phyloP scores from a whole-genome alignment of 2,797 vertebrate species.

The Protosalanx chinensis region DNA sequence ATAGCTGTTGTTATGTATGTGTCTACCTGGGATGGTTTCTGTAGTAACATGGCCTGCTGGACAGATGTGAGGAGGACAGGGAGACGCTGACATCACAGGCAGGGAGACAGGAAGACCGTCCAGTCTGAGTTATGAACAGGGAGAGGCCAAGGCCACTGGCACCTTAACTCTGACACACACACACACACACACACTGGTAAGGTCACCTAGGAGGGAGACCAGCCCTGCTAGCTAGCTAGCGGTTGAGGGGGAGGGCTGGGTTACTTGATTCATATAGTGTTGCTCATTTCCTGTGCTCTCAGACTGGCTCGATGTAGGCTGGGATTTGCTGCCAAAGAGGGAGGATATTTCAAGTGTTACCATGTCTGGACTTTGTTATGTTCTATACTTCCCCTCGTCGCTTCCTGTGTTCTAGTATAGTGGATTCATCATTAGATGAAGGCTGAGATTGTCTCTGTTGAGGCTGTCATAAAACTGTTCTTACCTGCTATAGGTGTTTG shows the following conservation, averaged over 20 bases:
- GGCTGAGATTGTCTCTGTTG: too few relatives aligned
- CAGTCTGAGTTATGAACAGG: not conserved
- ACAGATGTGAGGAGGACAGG: not conserved
- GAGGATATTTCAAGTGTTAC: not conserved
- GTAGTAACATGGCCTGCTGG: too few relatives aligned
- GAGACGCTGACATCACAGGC: too few relatives aligned
- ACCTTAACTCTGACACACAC: not conserved
- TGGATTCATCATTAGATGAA: too few relatives aligned
- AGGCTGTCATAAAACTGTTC: too few relatives aligned
- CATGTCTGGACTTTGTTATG: not conserved
- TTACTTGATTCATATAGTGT: not conserved
- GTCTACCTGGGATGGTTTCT: not conserved
- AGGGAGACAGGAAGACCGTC: too few relatives aligned
- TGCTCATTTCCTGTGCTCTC: slow-evolving; percentile 1
- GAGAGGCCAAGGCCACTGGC: not conserved
- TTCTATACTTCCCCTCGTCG: not conserved
- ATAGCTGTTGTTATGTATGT: not conserved
- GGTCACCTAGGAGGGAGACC: not conserved
- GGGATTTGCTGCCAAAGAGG: not conserved
- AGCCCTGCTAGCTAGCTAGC: not conserved
- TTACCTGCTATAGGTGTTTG: too few relatives aligned
- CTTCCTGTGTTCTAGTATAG: not conserved
- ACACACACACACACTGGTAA: slow-evolving; percentile 5
- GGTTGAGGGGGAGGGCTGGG: not conserved
- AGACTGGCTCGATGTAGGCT: not conserved